Conservation (phyloP, 2,888 invertebrate genomes). For the Pheosia tremula region DNA sequence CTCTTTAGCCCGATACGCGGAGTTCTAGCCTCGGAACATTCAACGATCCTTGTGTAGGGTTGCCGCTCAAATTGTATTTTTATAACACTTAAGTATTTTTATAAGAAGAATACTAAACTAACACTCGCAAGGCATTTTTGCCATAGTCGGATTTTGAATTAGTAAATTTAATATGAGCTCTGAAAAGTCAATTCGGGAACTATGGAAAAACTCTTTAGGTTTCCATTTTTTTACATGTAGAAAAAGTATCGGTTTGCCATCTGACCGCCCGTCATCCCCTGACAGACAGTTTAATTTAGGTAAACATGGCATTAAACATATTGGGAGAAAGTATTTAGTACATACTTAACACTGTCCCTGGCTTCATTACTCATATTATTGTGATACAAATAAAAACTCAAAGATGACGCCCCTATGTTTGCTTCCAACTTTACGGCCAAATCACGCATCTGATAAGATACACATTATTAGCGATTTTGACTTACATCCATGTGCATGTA, state of each 20-base stretch:
- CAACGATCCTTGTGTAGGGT: conserved; percentile 34
- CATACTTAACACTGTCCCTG: too few species aligned
- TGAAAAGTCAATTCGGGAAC: neutral
- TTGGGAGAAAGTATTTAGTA: too few species aligned
- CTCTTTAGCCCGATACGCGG: conserved; percentile 64
- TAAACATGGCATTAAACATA: too few species aligned
- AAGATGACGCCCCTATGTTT: conserved; percentile 2
- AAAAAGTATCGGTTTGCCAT: too few species aligned
- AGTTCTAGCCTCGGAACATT: conserved; percentile 41
- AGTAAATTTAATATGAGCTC: neutral
- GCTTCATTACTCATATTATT: neutral
- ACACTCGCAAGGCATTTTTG: too few species aligned
- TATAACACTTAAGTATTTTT: too few species aligned
- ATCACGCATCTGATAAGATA: conserved; percentile 24
- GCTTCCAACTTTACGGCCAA: conserved; percentile 22
- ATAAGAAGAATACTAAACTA: too few species aligned
- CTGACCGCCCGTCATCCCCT: too few species aligned
- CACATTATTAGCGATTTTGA: conserved; percentile 13
- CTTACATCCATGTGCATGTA: conserved; percentile 4
- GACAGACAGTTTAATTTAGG: too few species aligned
- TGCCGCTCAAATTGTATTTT: neutral
- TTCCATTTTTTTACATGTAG: too few species aligned
- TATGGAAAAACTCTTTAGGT: neutral
- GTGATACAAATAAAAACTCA: neutral
- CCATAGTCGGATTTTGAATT: too few species aligned